phyloP scores from a whole-genome alignment of 1,140 invertebrate species.

The Bombus confusus region DNA sequence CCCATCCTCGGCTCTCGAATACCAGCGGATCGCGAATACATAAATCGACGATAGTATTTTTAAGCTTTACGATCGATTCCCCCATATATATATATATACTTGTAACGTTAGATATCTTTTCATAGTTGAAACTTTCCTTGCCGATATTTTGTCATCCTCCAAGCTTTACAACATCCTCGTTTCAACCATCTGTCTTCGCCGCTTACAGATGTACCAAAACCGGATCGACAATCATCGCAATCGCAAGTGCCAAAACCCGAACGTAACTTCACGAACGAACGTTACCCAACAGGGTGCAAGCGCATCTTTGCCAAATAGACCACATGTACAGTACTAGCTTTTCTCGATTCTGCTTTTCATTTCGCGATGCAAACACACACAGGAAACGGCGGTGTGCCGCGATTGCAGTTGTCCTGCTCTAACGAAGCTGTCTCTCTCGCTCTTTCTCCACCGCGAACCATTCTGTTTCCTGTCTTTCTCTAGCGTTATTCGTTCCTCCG shows the following conservation, averaged over 20 bases:
- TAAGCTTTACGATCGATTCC: slow-evolving; percentile 2
- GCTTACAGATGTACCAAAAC: background rate
- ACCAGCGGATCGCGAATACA: slow-evolving; percentile 6
- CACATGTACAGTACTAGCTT: background rate
- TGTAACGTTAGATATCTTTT: slow-evolving; percentile 6
- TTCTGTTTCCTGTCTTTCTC: background rate
- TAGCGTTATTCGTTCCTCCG: background rate
- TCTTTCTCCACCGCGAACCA: background rate
- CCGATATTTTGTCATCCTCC: background rate
- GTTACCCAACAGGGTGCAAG: background rate
- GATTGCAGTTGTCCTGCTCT: slow-evolving; percentile 38
- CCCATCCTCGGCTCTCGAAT: background rate
- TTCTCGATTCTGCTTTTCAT: slow-evolving; percentile 4
- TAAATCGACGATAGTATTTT: slow-evolving; percentile 33
- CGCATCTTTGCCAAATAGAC: background rate
- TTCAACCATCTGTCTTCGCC: background rate
- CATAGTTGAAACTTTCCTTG: too few relatives aligned
- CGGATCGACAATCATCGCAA: slow-evolving; percentile 57
- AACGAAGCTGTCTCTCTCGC: background rate
- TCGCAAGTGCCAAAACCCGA: slow-evolving; percentile 36
- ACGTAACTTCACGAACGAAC: background rate
- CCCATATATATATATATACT: background rate
- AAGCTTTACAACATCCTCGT: background rate
- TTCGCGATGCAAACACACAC: slow-evolving; percentile 37
- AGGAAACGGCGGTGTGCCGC: slow-evolving; percentile 52